phyloP scores from a whole-genome alignment of 2,888 invertebrate species.

The Spialia ferax region DNA sequence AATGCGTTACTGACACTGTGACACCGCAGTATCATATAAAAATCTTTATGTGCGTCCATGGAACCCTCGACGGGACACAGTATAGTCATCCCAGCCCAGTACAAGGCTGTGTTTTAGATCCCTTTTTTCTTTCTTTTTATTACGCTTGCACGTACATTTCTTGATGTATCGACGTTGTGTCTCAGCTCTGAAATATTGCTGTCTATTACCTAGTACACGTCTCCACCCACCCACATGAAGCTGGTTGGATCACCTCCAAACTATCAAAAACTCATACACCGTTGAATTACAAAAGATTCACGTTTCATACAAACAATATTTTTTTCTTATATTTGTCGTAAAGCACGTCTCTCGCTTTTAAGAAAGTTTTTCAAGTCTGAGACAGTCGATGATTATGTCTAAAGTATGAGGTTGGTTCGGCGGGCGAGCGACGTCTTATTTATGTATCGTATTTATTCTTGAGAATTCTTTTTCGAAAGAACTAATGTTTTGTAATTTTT shows the following conservation, averaged over 20 bases:
- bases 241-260: constrained; percentile 68
- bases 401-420: background rate
- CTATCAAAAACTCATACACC: constrained; percentile 71
- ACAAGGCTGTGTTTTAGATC: too few species aligned
- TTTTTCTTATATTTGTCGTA: constrained; percentile 5
- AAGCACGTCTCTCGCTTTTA: constrained; percentile 1
- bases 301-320: constrained; percentile 46
- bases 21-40: too few species aligned
- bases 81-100: too few species aligned
- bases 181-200: background rate
- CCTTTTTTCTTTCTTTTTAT: too few species aligned
- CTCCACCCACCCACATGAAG: constrained; percentile 53
- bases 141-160: background rate
- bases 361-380: background rate
- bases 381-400: constrained; percentile 1
- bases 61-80: background rate
- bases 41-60: background rate
- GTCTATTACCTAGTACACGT: constrained; percentile 13
- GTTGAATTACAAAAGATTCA: constrained; percentile 55
- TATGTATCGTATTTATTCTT: background rate
- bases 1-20: too few species aligned
- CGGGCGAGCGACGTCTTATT: background rate
- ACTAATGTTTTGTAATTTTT: background rate
- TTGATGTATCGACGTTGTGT: background rate
- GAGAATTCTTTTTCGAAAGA: background rate